These are phyloP conservation scores for Helobdella robusta DNA, from an alignment of 2,888 invertebrate genomes.

Conservation along the genomic window DNA sequence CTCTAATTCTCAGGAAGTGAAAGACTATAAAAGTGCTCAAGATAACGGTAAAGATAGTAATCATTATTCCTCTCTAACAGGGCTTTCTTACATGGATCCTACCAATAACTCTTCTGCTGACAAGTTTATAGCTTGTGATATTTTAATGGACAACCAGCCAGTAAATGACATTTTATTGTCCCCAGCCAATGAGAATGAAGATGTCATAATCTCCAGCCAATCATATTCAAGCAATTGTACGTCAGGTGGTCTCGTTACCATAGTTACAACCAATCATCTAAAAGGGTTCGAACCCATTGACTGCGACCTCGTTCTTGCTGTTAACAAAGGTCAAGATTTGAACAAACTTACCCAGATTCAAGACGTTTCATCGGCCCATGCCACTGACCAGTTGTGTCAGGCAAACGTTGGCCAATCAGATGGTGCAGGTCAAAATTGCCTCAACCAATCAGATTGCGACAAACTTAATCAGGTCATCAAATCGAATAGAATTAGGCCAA, in stretches of 20 bases:
- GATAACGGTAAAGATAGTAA: no score
- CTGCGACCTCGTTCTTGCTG: not conserved
- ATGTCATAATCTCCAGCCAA: not conserved
- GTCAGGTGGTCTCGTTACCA: conserved; percentile 18
- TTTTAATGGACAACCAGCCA: no score
- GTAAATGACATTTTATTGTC: not conserved
- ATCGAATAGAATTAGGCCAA: conserved; percentile 7
- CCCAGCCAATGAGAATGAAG: not conserved
- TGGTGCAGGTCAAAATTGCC: not conserved
- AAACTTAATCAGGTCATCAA: not conserved
- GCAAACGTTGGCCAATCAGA: not conserved
- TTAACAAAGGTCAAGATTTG: not conserved
- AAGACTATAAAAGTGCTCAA: no score
- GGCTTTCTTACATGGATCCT: no score
- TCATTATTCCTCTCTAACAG: no score
- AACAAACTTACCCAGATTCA: no score
- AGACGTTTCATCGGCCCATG: not conserved
- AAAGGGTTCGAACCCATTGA: conserved; percentile 10
- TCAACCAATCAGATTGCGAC: not conserved
- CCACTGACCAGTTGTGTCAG: not conserved
- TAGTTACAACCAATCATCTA: conserved; percentile 10
- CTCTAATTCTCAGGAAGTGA: no score
- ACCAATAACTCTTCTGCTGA: no score
- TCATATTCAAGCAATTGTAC: conserved; percentile 15
- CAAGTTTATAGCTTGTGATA: no score